These are phyloP conservation scores for Staurois parvus DNA, from an alignment of 2,797 vertebrate species.

Conservation along the genomic window DNA sequence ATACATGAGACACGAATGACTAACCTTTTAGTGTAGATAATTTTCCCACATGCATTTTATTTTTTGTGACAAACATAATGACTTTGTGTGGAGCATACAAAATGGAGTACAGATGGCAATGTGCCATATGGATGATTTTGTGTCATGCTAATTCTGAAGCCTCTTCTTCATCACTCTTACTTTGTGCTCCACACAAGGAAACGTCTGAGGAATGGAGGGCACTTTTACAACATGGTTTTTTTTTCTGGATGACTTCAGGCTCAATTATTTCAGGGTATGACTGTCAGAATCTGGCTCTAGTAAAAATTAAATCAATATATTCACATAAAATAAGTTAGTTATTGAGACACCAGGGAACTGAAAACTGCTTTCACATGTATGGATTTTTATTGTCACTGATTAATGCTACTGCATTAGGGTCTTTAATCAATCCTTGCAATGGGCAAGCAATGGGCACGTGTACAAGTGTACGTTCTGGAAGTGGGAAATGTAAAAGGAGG, in stretches of 20 bases:
- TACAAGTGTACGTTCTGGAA: background rate
- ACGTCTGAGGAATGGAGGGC: background rate
- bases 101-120: conserved; percentile 53
- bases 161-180: background rate
- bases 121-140: conserved; percentile 40
- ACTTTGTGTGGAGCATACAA: conserved; percentile 28
- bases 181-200: background rate
- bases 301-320: conserved; percentile 13
- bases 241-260: background rate
- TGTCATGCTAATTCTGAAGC: conserved; percentile 41
- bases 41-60: conserved; percentile 46
- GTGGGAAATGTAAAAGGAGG: background rate
- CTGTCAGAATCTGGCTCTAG: conserved; percentile 7
- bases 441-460: background rate
- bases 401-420: conserved; percentile 21
- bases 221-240: background rate
- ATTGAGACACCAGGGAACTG: conserved; percentile 59
- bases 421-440: conserved; percentile 11
- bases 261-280: conserved; percentile 23
- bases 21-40: conserved; percentile 56
- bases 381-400: conserved; percentile 32
- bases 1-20: conserved; percentile 42
- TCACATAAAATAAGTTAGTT: background rate
- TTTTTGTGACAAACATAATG: conserved; percentile 52
- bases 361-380: conserved; percentile 2